Evolutionary conservation across 2,113 vertebrate genomes (phyloP), one percentile per base, ranked within the genome.

Genomic region (Halcyon senegalensis): DNA sequence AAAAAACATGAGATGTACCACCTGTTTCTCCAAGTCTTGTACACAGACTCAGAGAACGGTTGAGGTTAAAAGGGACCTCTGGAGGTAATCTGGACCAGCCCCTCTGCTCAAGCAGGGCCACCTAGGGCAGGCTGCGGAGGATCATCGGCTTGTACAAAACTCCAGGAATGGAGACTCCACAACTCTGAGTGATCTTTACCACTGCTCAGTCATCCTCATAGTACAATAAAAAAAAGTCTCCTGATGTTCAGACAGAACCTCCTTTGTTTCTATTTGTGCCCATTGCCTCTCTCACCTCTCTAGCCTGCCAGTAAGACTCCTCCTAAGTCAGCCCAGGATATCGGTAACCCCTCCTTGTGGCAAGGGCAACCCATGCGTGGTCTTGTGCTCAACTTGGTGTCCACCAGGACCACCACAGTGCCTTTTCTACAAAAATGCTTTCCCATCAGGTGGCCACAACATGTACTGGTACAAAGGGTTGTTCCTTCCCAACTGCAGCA

Each of bases 291-390:
- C 31, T 48, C 16, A 28, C 25, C 17, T 51, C 30, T 13, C 16
- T 48, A 27, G 13, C 18, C 31, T 39, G 4, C 23, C 27, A 63
- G 7, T 8, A 68, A 62, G 16, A 4, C 21, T n/a, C 17, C 41
- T 69, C 27, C 28, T 66, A 66, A 31, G 27, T 28, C 16, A 20
- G 63, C 44, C 37, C 25, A 78, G 24, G 37, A 63, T 5, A 16
- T 6, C 5, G 1, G 23, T 5, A 43, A 12, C 14, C 37, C 6
- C 48, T 53, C 62, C 73, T n/a, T 28, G n/a, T 1, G 1, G 7
- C 60, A 28, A n/a, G 17, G 25, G 23, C 37, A 73, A 50, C 48
- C 48, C 18, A 1, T 0, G 19, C 16, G 1, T 0, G 16, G 30
- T 11, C 31, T 73, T 23, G 1, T 6, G 48, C 20, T 25, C 21